Base-by-base conservation (phyloP, 2,797 vertebrate species). In the Enteromius argenteus region DNA sequence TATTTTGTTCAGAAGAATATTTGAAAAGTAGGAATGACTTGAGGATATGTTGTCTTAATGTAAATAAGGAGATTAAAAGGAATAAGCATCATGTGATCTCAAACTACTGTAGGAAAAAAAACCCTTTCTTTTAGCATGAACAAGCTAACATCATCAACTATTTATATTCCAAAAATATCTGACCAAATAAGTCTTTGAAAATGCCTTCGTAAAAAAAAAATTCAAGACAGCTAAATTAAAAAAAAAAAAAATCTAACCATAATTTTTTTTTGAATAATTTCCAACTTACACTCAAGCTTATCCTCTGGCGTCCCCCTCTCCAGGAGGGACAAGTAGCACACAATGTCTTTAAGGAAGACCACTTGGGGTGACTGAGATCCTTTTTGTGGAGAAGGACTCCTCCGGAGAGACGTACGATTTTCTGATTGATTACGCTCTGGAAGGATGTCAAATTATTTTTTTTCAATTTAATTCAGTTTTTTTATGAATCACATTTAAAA, bases 261-360 rank as follows among this genome's bases (percentile, higher is more conserved):
- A 37, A 23, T 68, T 75, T 4, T 35, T n/a, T 37, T 75, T 23
- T 56, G 67, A 79, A 42, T 75, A n/a, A 78, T 11, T 44, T 13
- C 37, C 69, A 84, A 96, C 97, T 97, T 92, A 98, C 97, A 99
- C 90, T 98, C 97, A 85, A 99, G 95, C 90, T 99, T 99, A 93
- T 99, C 97, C 85, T 98, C 97, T 21, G 97, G 96, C 3, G 92
- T 97, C 4, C 97, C 97, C 3, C 94, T 94, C 93, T 99, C 97
- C 89, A 99, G 93, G 85, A 99, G 94, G n/a, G 97, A 97, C 84
- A 98, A 95, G 94, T 97, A 99, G 92, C 97, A 99, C 83, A 97
- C 96, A 0, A 99, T 96, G 92, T 99, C 97, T 93, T 98, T 98
- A 89, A 99, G 95, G 85, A 96, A 97, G 78, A 98, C 97, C 66